Evolutionary conservation across 2,113 vertebrate species (phyloP).

Genomic region (Trinectes maculatus): DNA sequence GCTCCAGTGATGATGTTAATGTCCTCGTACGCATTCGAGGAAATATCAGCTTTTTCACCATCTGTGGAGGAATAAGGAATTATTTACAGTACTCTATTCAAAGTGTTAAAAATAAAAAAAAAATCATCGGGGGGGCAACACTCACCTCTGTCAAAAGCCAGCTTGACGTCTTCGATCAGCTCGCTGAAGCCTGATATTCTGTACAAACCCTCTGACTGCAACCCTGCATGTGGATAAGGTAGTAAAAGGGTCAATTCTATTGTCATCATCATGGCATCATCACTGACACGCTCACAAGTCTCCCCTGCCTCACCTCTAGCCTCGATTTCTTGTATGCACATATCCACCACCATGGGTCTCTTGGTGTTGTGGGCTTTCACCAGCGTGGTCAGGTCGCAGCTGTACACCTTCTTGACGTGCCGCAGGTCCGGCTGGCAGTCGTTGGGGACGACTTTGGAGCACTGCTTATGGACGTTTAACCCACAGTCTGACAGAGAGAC

Average conservation of each 20-base stretch:
- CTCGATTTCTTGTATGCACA: conserved; percentile 99
- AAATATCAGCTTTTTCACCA: conserved; percentile 98
- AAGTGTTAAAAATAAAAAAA: too few species aligned
- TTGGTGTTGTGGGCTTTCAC: conserved; percentile 97
- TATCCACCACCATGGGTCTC: conserved; percentile 98
- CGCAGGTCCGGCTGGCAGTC: conserved; percentile 97
- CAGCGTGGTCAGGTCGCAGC: conserved; percentile 97
- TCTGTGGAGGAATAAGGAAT: conserved; percentile 76
- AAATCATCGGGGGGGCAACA: neutral
- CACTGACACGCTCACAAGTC: neutral
- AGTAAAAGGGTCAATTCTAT: too few species aligned
- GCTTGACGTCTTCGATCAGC: conserved; percentile 98
- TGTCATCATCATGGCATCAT: neutral
- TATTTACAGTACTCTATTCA: too few species aligned
- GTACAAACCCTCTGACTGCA: conserved; percentile 97
- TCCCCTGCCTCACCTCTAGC: conserved; percentile 87
- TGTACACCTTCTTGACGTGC: conserved; percentile 88
- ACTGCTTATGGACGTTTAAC: conserved; percentile 98
- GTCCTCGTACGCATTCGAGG: conserved; percentile 95
- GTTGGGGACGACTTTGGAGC: conserved; percentile 98
- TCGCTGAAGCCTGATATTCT: conserved; percentile 98
- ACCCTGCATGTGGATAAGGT: conserved; percentile 79
- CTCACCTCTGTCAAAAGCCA: conserved; percentile 97
- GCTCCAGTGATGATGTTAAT: conserved; percentile 99
- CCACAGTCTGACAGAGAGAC: conserved; percentile 87